These are phyloP conservation scores for Mamestra brassicae DNA, from an alignment of 2,888 invertebrate genomes.

Conservation along the genomic window DNA sequence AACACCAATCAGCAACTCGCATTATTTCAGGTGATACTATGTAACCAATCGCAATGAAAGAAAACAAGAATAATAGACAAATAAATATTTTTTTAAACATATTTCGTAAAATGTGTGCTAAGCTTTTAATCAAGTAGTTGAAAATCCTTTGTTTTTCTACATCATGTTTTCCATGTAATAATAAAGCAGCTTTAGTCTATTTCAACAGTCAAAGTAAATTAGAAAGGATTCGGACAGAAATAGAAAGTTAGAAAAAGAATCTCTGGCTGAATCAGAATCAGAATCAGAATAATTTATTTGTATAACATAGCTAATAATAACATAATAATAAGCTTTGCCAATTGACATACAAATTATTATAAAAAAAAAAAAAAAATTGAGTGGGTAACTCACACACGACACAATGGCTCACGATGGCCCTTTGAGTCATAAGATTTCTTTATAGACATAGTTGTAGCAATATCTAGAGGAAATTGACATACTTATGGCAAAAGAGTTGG, in stretches of 20 bases:
- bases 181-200: not conserved
- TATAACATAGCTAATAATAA: too few relatives aligned
- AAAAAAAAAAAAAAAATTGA: too few relatives aligned
- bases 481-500: not conserved
- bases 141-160: not conserved
- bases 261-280: too few relatives aligned
- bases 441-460: not conserved
- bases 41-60: constrained; percentile 56
- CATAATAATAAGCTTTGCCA: too few relatives aligned
- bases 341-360: too few relatives aligned
- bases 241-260: too few relatives aligned
- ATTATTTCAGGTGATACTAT: constrained; percentile 20
- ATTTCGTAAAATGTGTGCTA: not conserved
- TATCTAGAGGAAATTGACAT: not conserved
- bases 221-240: not conserved
- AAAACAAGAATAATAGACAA: constrained; percentile 63
- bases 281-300: too few relatives aligned
- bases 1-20: constrained; percentile 57
- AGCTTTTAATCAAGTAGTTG: constrained; percentile 1
- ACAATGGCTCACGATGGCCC: not conserved
- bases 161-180: not conserved
- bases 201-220: not conserved
- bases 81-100: constrained; percentile 4
- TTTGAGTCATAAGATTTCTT: not conserved
- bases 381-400: too few relatives aligned